Base-by-base conservation (phyloP, 2,888 invertebrate species). In the Pomacea canaliculata region DNA sequence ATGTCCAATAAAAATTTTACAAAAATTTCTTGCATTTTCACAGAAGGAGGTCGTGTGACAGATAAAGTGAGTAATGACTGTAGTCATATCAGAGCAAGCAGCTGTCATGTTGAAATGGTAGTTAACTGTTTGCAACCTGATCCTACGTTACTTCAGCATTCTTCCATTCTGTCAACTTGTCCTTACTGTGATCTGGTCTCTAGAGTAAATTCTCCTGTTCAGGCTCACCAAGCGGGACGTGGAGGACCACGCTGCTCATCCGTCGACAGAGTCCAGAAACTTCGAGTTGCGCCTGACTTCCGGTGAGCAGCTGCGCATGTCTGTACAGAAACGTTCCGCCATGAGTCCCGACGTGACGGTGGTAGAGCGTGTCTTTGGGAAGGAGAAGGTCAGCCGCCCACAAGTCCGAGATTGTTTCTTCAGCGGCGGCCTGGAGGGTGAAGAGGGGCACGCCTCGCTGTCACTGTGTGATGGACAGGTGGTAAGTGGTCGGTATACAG, bases 301-400 rank as follows among this genome's bases (percentile, higher is more conserved):
- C 49, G 71, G 71, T 65, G 49, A 71, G 16, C 63, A 8, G 46
- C 48, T 71, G 63, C 63, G 65, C 65, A 71, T 71, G 71, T 71
- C 71, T 18, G 23, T 71, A 48, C 37, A 65, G n/a, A 71, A 63
- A n/a, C 27, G 71, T 48, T 65, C 71, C 1, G 65, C 62, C 4
- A 62, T 62, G 16, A 63, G 46, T 48, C 48, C 71, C 49, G 65
- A 62, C 48, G 65, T 63, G 10, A 65, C 1, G 63, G 62, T 71
- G 18, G 48, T 10, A 62, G 71, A 71, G 49, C n/a, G 27, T 19
- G 12, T 9, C 4, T 63, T 19, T 9, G 63, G 27, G 5, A 63
- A 10, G 63, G 27, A 27, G 63, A 10, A 63, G 63, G 2, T 27
- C 4, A 2, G 23, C 19, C 27, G 18, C 63, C 49, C 48, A 16